Conservation (phyloP, 92 coral and sea anemone species). For the Epizoanthus stellaris region DNA sequence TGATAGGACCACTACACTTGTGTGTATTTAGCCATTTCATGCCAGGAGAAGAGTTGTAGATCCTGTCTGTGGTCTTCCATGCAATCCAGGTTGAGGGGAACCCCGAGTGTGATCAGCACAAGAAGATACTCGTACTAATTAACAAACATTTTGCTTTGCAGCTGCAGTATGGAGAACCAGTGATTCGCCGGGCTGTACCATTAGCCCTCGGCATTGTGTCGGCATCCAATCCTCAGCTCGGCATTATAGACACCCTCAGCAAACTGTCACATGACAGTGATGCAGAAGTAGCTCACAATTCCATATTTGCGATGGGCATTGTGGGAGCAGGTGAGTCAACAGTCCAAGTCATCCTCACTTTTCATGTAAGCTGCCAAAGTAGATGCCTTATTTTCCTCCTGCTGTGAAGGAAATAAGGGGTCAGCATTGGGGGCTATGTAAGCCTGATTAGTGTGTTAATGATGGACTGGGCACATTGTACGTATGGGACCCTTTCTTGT, state of each 20-base stretch:
- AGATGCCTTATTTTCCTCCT: too few relatives aligned
- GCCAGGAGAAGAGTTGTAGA: background rate
- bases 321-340: constrained; percentile 87
- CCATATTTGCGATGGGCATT: constrained; percentile 98
- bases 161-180: constrained; percentile 99
- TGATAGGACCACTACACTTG: too few relatives aligned
- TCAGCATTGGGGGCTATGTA: too few relatives aligned
- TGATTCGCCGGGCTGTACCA: constrained; percentile 96
- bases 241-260: constrained; percentile 95
- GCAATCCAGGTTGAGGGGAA: background rate
- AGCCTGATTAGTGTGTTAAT: too few relatives aligned
- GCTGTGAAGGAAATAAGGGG: too few relatives aligned
- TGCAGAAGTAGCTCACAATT: constrained; percentile 97
- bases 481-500: too few relatives aligned
- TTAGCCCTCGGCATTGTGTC: constrained; percentile 91
- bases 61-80: background rate
- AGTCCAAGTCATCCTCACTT: too few relatives aligned
- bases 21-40: too few relatives aligned
- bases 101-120: background rate
- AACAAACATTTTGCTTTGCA: constrained; percentile 28
- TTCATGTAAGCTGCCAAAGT: too few relatives aligned
- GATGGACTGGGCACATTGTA: too few relatives aligned
- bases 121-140: background rate
- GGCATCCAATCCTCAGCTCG: constrained; percentile 94
- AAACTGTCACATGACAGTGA: constrained; percentile 98